These are phyloP conservation scores for Leptodactylus fuscus DNA, from an alignment of 2,113 vertebrate genomes.

Conservation along the genomic window DNA sequence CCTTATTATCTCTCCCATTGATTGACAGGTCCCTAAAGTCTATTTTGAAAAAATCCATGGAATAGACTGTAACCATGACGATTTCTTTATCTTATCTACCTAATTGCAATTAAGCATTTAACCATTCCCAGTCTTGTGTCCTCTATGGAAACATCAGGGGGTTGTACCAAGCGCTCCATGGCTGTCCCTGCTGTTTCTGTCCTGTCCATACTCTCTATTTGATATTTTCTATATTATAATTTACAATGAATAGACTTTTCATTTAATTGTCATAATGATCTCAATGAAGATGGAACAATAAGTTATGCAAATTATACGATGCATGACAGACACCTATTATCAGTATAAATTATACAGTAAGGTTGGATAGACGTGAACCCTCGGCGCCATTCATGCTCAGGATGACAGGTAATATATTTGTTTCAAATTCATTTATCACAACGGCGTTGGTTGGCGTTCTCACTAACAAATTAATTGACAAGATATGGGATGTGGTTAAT, in stretches of 20 bases:
- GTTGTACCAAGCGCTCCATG: background rate
- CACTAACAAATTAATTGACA: slow-evolving; percentile 4
- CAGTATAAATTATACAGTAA: background rate
- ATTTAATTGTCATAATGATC: background rate
- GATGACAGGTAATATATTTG: slow-evolving; percentile 27
- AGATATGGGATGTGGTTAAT: slow-evolving; percentile 8
- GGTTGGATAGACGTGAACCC: slow-evolving; percentile 17
- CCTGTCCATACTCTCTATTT: background rate
- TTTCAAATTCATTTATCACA: slow-evolving; percentile 12
- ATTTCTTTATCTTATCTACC: background rate
- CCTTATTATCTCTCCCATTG: background rate
- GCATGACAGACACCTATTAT: slow-evolving; percentile 26
- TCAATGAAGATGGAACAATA: slow-evolving; percentile 17
- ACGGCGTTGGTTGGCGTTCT: background rate
- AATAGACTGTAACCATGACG: background rate
- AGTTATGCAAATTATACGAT: slow-evolving; percentile 8
- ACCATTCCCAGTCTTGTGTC: background rate
- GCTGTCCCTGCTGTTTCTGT: background rate
- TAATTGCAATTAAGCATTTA: background rate
- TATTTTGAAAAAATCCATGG: no score
- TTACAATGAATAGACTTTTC: background rate
- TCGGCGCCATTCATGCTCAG: background rate
- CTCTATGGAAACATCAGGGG: background rate
- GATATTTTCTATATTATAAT: background rate
- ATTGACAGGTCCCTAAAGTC: background rate